phyloP scores from a whole-genome alignment of 2,888 invertebrate genomes.

The Xestia c-nigrum region DNA sequence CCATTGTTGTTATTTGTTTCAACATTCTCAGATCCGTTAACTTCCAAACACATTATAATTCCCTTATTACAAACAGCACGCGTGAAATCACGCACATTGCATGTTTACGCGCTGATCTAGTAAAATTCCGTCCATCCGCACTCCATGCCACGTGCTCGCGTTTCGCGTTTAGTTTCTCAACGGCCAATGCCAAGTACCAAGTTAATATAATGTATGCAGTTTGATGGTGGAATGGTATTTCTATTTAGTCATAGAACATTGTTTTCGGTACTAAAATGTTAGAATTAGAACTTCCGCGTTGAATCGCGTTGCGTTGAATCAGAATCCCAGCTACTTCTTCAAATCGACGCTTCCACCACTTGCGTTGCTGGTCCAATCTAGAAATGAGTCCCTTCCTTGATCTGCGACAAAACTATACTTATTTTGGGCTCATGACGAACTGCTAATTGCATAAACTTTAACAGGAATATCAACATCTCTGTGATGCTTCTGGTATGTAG shows the following conservation, averaged over 20 bases:
- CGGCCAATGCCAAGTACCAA: slow-evolving; percentile 44
- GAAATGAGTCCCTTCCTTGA: not conserved
- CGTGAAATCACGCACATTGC: slow-evolving; percentile 13
- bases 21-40: not conserved
- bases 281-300: not conserved
- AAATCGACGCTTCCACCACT: not conserved
- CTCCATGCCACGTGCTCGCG: slow-evolving; percentile 26
- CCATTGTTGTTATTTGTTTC: slow-evolving; percentile 1
- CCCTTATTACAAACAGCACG: slow-evolving; percentile 11
- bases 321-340: not conserved
- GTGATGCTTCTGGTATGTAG: not conserved
- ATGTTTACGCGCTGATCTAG: slow-evolving; percentile 48
- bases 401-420: not conserved
- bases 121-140: slow-evolving; percentile 55
- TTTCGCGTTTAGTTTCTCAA: slow-evolving; percentile 18
- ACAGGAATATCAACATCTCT: not conserved
- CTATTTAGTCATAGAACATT: not conserved
- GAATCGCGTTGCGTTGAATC: not conserved
- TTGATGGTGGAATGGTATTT: slow-evolving; percentile 10
- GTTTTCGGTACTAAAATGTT: not conserved
- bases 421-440: not conserved
- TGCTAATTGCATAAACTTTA: no score
- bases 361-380: not conserved
- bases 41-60: slow-evolving; percentile 11
- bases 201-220: slow-evolving; percentile 18